Base-by-base conservation (phyloP, 2,888 invertebrate genomes). In the Dynastes maya region DNA sequence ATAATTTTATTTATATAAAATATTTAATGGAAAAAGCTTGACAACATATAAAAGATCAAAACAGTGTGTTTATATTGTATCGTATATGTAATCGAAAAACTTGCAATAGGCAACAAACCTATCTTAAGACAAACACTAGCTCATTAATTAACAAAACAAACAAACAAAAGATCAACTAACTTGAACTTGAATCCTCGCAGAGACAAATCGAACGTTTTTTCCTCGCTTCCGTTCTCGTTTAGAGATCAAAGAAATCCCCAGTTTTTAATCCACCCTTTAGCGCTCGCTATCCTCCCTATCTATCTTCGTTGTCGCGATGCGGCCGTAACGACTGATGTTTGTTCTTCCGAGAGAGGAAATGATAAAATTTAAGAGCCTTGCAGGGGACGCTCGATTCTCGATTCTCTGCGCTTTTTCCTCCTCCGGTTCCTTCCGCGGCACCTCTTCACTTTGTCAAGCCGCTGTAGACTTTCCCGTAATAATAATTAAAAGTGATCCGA, bases 401-500 rank as follows among this genome's bases (percentile, higher is more conserved):
- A 64, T 64, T 67, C 65, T 45, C 45, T 9, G 16, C 8, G 49
- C 51, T 6, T 68, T 27, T 68, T 49, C 22, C 29, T 68, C 40
- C 6, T 40, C 6, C 65, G 2, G 55, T 63, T 63, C 29, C 63
- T 51, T 51, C 68, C 29, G 22, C 27, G 29, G 70, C 29, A 53
- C 71, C 40, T 61, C 72, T 49, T 45, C 61, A 45, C 72, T 45
- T 45, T 40, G 22, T 27, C 27, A 27, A 71, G 71, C 70, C 40
- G 40, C 16, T 29, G 51, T 61, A 27, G 61, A 63, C 61, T 61
- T 61, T 63, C 72, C 72, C 72, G 61, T 74, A 61, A 58, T 74
- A 74, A 74, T 74, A 74, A 74, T 74, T 74, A 74, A 74, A 72
- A 74, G 45, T 45, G 61, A 74, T 74, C 61, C 72, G 6, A 11